Evolutionary conservation across 2,113 vertebrate species (phyloP).

Genomic region (Psittacus erithacus): DNA sequence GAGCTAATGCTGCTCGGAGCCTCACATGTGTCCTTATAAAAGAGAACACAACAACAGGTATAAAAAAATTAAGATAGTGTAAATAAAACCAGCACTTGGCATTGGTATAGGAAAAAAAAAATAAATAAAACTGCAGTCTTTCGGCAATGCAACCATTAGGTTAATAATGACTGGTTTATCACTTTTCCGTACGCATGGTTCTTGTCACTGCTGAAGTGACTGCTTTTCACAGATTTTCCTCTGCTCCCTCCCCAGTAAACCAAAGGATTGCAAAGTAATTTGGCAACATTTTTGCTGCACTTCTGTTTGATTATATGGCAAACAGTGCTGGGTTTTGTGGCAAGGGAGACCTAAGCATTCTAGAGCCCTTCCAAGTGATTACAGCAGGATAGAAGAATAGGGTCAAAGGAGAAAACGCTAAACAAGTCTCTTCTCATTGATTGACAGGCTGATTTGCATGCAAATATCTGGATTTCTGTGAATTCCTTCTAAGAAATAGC

Average conservation of each 20-base stretch:
- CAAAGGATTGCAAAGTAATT: background rate
- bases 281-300: background rate
- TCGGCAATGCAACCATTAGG: background rate
- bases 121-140: background rate
- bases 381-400: background rate
- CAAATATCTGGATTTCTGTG: background rate
- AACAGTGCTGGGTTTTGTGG: background rate
- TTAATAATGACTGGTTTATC: background rate
- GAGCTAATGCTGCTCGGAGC: background rate
- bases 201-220: background rate
- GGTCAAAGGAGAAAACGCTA: background rate
- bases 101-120: background rate
- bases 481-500: background rate
- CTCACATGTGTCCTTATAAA: background rate
- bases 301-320: background rate
- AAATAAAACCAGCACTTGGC: conserved; percentile 31
- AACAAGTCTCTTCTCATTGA: background rate
- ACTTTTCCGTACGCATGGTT: background rate
- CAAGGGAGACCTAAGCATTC: background rate
- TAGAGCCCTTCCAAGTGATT: background rate
- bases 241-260: background rate
- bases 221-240: background rate
- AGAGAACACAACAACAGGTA: background rate
- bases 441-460: background rate
- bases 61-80: background rate